Evolutionary conservation across 2,797 vertebrate genomes (phyloP), one percentile per base, ranked within the genome.

Genomic region (Eulemur mongoz): DNA sequence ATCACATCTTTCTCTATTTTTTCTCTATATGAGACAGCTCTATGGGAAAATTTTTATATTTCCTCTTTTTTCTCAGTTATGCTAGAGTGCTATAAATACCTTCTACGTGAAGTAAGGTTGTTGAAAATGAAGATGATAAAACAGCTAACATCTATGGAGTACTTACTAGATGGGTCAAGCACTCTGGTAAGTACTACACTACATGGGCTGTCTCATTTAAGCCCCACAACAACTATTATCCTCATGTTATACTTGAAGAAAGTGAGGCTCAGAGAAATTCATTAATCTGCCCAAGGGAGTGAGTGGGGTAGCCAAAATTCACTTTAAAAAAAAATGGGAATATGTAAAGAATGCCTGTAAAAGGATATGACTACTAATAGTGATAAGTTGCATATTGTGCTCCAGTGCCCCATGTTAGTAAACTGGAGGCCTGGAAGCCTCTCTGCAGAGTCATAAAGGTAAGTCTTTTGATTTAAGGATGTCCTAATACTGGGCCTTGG

Each of bases 201-300:
- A 65, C 12, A 70, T 63, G 52, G 11, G 70, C 20, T 79, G 61
- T 69, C 69, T 95, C 67, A 72, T 23, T 83, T 48, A 94, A 87
- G 27, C 9, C 65, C 79, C 78, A 93, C 23, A 87, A 59, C 54
- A 54, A 83, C 63, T 85, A 84, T 43, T 93, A 81, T 81, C 52
- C 87, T 96, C 75, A n/a, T 94, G 94, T 89, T 89, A 92, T 79
- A 95, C 45, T 59, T 25, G 83, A 89, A 50, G 45, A 95, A 87
- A 91, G 38, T 52, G 93, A 93, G n/a, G 5, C 30, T 89, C 65
- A 78, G 5, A 93, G 70, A 87, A 80, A 79, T 73, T 83, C 81
- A 83, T 86, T 45, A 91, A 65, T 27, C 54, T 86, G 2, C 40
- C 65, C 23, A 84, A 73, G 65, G 91, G 50, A 96, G 13, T 35